Conservation (phyloP, 2,888 invertebrate genomes). For the Onchidella celtica region DNA sequence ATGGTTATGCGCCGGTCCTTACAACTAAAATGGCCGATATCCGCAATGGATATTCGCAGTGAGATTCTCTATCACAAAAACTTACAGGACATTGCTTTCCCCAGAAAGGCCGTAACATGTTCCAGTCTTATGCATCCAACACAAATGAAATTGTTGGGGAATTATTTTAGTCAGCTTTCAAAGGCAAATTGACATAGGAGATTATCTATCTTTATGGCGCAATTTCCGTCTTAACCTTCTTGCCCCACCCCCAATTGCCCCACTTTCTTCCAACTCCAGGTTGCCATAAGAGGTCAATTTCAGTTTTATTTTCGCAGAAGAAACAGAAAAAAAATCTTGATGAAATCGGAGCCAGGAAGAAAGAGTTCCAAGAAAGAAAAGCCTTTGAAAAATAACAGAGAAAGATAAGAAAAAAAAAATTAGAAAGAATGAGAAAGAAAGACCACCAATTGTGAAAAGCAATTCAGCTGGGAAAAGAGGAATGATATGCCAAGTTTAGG, state of each 20-base stretch:
- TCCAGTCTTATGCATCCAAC: too few relatives aligned
- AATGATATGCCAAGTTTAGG: slow-evolving; percentile 5
- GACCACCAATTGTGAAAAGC: not conserved
- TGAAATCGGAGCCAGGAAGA: not conserved
- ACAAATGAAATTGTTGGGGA: too few relatives aligned
- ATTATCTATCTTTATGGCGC: too few relatives aligned
- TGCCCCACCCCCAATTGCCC: not conserved
- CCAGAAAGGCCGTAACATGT: too few relatives aligned
- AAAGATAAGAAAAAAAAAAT: not conserved
- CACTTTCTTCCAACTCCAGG: not conserved
- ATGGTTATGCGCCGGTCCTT: too few relatives aligned
- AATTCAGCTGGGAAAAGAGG: not conserved
- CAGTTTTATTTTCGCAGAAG: not conserved
- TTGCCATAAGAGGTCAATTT: not conserved
- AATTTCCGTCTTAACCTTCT: too few relatives aligned
- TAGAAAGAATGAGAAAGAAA: not conserved
- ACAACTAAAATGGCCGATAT: too few relatives aligned
- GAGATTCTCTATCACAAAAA: too few relatives aligned
- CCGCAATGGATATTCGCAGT: too few relatives aligned
- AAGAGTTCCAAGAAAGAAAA: not conserved
- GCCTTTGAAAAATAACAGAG: not conserved
- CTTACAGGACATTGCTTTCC: too few relatives aligned
- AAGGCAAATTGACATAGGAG: too few relatives aligned
- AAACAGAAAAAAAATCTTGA: not conserved
- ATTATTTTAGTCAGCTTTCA: too few relatives aligned